Evolutionary conservation across 2,113 vertebrate species (phyloP), one percentile per base, ranked within the genome.

Genomic region (Dicerorhinus sumatrensis): DNA sequence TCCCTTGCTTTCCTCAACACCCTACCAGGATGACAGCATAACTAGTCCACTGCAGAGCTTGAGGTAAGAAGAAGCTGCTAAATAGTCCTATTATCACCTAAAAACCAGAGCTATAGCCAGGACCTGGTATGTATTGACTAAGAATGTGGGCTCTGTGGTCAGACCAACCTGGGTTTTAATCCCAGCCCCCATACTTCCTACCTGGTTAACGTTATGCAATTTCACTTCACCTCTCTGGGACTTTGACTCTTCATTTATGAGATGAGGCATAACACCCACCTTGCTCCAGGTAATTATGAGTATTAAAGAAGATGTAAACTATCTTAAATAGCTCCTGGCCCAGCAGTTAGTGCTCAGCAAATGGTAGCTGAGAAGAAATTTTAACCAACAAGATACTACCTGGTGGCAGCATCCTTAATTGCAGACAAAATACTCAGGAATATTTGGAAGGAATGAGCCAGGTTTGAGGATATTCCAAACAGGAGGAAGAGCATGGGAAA

Each of bases 11-110:
- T 92, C 79, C 29, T 93, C 69, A 96, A 95, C 14, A 60, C 33
- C 69, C 62, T 46, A 82, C 83, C 87, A 98, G 98, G 97, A 98
- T 60, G 54, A 94, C 83, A 97, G 97, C 70, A 94, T 97, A 72
- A 87, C 72, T 4, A 80, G 51, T 76, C 97, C 97, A 92, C 75
- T 98, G 79, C 75, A 98, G 80, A 98, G 73, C 87, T 70, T 98
- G 75, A 96, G 97, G 98, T 98, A 97, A 98, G 97, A 85, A 60
- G 31, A 96, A 51, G n/a, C 36, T 94, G 27, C 48, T 73, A 23
- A 86, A 54, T 54, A 56, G 54, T 87, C 33, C 31, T 70, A 73
- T 75, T 62, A 67, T 73, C 51, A 82, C 25, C 13, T 75, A 79
- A 96, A 92, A 93, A 18, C 2, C 51, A 85, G 56, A 96, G 48